Evolutionary conservation across 2,113 vertebrate genomes (phyloP).

Genomic region (Erythrocercus mccallii): DNA sequence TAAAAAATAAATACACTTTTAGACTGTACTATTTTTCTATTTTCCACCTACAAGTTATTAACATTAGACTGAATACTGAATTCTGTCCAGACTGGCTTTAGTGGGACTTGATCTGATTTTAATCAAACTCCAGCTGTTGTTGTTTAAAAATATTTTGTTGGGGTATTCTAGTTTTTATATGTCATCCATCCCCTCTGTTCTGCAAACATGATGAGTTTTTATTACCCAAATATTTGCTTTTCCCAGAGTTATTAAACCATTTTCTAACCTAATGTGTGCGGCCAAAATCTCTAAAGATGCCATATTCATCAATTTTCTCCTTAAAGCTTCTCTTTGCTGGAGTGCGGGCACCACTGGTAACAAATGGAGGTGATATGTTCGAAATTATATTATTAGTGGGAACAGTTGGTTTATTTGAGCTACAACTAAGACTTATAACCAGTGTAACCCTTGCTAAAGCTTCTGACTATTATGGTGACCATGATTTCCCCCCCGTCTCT

Average conservation of each 20-base stretch:
- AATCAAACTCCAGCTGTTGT: background rate
- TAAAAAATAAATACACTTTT: background rate
- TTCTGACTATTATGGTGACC: background rate
- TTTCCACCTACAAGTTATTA: background rate
- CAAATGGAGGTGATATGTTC: background rate
- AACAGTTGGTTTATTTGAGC: background rate
- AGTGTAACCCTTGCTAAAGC: background rate
- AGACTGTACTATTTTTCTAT: background rate
- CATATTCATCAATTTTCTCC: background rate
- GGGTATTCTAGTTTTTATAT: background rate
- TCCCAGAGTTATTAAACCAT: background rate
- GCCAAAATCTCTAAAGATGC: background rate
- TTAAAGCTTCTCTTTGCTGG: background rate
- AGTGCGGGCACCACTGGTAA: background rate
- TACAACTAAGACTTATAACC: background rate
- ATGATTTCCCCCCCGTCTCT: background rate
- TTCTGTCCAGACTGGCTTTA: background rate
- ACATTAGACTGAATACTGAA: background rate
- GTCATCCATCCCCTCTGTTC: background rate
- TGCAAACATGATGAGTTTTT: background rate
- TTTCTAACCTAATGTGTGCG: background rate
- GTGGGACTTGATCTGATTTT: background rate
- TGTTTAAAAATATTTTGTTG: background rate
- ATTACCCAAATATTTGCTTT: background rate
- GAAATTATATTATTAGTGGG: background rate